These are phyloP conservation scores for Hoplodrina ambigua DNA, from an alignment of 2,888 invertebrate genomes.

Conservation along the genomic window DNA sequence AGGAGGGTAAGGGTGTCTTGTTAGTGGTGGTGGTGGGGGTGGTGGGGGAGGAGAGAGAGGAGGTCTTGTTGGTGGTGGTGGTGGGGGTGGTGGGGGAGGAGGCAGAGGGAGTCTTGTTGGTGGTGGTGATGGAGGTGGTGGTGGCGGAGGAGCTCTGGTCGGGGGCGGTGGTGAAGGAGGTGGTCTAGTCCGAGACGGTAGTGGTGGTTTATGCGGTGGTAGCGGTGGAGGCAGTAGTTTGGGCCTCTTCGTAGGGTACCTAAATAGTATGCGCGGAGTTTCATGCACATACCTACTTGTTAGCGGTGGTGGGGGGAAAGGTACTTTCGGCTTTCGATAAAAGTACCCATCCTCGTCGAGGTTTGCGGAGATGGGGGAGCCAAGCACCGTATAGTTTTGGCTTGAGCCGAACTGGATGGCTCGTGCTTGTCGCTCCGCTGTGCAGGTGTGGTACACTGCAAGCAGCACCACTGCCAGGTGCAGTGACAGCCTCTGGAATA, in stretches of 20 bases:
- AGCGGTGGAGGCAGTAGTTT: constrained; percentile 19
- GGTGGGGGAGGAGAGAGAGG: neutral
- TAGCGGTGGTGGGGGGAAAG: constrained; percentile 80
- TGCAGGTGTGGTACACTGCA: constrained; percentile 82
- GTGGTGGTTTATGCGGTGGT: constrained; percentile 45
- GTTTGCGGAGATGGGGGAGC: constrained; percentile 79
- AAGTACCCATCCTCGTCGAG: constrained; percentile 87
- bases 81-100: constrained; percentile 50
- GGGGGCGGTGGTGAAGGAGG: constrained; percentile 27
- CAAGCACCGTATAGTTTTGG: constrained; percentile 84
- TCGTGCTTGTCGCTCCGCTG: constrained; percentile 76
- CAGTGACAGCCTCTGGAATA: constrained; percentile 88
- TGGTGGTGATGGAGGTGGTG: constrained; percentile 31
- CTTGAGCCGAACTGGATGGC: constrained; percentile 80
- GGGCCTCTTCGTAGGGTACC: constrained; percentile 38
- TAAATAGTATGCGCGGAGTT: constrained; percentile 55
- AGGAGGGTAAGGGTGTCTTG: constrained; percentile 46
- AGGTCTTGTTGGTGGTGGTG: constrained; percentile 59
- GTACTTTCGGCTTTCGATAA: constrained; percentile 85
- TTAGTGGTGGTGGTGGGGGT: constrained; percentile 55
- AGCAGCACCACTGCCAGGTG: constrained; percentile 85
- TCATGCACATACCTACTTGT: constrained; percentile 75
- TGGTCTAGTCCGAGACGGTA: constrained; percentile 33
- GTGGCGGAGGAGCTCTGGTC: constrained; percentile 34
- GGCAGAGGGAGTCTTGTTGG: constrained; percentile 47